Base-by-base conservation (phyloP, 2,888 invertebrate species). In the Fissipunctia ypsillon region DNA sequence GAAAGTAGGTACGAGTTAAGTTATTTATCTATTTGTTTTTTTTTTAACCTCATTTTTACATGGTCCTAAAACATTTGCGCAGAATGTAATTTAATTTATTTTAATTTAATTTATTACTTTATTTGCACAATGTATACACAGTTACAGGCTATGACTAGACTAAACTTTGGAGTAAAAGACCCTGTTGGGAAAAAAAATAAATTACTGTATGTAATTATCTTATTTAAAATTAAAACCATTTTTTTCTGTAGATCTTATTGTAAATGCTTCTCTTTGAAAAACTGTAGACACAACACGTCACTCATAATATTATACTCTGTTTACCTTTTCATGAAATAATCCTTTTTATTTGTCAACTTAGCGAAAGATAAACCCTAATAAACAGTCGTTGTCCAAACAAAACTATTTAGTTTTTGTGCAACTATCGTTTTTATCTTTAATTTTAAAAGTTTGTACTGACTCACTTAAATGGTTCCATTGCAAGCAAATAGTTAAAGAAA, bases 331-430 rank as follows among this genome's bases (percentile, higher is more conserved):
- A 75, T 41, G 31, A 35, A 64, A 45, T 64, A 4, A 38, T 3
- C 35, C 16, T 52, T 64, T 79, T 76, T 73, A 48, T 52, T 64
- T 52, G 57, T 45, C 38, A 48, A 22, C 43, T 52, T 59, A 72
- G 12, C 22, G 52, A 10, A 38, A 81, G 45, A 68, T 54, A 81
- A 74, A 56, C 38, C 28, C 25, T 19, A 52, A 35, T 65, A 54
- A 52, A 57, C 3, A 10, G 19, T 31, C 22, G 41, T 67, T 31
- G 41, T 3, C 7, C 19, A 35, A 67, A 54, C 25, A 54, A 52
- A 68, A 74, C 75, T 67, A 52, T 61, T 59, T 59, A 45, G 31
- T 69, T 31, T 60, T 60, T 14, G 25, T 31, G 45, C 14, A 31
- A 22, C 22, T 63, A 38, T 74, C 19, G 5, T 64, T 64, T 56